phyloP scores from a whole-genome alignment of 1,140 invertebrate species.

The Apolygus lucorum region DNA sequence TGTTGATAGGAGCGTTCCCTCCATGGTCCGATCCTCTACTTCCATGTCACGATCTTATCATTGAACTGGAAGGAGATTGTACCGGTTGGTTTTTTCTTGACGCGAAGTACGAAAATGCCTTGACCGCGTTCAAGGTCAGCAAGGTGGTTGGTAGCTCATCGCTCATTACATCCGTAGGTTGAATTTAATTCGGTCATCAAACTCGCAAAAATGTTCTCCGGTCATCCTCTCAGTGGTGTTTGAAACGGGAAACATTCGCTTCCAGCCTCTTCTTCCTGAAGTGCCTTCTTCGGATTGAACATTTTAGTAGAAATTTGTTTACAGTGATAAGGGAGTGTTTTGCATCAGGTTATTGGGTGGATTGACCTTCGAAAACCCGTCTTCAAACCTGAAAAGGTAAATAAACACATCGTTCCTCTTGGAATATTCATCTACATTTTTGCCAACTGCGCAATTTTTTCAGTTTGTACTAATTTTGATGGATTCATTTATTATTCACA shows the following conservation, averaged over 20 bases:
- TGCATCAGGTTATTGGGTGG: neutral
- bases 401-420: neutral
- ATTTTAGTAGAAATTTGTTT: no score
- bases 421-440: no score
- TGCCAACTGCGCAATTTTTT: neutral
- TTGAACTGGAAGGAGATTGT: no score
- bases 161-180: neutral
- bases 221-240: neutral
- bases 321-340: neutral
- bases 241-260: neutral
- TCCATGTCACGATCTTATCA: no score
- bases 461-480: neutral
- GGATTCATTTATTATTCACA: neutral
- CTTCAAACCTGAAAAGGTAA: neutral
- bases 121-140: neutral
- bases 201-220: neutral
- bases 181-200: neutral
- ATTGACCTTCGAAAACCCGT: neutral
- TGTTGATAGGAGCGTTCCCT: no score
- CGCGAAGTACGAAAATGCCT: neutral
- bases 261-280: neutral
- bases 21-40: no score
- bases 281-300: no score
- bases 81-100: no score
- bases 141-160: neutral